phyloP scores from a whole-genome alignment of 2,888 invertebrate species.

The Lithophane leautieri region DNA sequence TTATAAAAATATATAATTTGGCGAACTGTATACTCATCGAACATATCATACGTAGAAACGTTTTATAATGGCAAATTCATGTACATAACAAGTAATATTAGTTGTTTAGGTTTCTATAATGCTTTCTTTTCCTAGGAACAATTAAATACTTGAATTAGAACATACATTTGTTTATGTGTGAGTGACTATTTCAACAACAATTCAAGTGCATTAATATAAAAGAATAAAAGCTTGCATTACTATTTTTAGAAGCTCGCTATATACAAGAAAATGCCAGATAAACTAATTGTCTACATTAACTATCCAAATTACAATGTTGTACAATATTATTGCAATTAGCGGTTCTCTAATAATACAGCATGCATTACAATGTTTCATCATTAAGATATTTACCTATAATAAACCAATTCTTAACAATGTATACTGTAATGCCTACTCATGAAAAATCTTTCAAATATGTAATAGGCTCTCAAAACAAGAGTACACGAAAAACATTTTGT shows the following conservation, averaged over 20 bases:
- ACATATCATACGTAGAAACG: constrained; percentile 78
- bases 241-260: constrained; percentile 70
- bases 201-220: constrained; percentile 51
- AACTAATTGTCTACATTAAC: constrained; percentile 77
- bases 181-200: constrained; percentile 44
- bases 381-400: constrained; percentile 70
- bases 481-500: constrained; percentile 91
- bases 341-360: constrained; percentile 78
- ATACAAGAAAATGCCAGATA: constrained; percentile 86
- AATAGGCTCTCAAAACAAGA: constrained; percentile 91
- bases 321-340: constrained; percentile 85
- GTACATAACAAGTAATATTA: constrained; percentile 72
- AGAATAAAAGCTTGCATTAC: constrained; percentile 57
- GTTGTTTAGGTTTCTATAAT: constrained; percentile 46
- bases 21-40: constrained; percentile 85
- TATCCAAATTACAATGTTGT: constrained; percentile 80
- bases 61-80: constrained; percentile 82
- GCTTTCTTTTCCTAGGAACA: constrained; percentile 36
- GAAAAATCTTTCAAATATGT: constrained; percentile 87
- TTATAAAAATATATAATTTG: constrained; percentile 86
- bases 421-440: constrained; percentile 77
- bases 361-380: constrained; percentile 74
- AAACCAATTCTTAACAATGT: constrained; percentile 77
- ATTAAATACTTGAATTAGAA: constrained; percentile 28
- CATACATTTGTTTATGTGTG: constrained; percentile 34